Base-by-base conservation (phyloP, 2,797 vertebrate species). In the Macrochelys suwanniensis region DNA sequence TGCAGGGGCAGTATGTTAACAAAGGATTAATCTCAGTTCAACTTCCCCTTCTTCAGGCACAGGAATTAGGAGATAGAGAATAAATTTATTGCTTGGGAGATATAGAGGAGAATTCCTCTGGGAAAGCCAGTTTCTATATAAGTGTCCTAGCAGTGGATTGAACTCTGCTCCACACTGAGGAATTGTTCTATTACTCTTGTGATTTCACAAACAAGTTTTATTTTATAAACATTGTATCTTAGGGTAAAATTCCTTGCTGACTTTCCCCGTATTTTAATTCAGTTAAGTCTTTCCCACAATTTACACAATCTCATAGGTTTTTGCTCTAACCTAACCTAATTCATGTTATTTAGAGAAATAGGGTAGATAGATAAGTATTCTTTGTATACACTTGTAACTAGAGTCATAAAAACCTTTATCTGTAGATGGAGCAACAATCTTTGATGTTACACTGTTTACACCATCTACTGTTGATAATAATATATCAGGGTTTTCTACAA, bases 341-440 rank as follows among this genome's bases (percentile, higher is more conserved):
- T 84, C 89, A n/a, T 37, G 15, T 26, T 89, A 49, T 49, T 83
- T 17, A 86, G 37, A 57, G 21, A 51, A 94, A 92, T 87, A 33
- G 65, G 17, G n/a, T 13, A n/a, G 31, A 65, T 37, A 37, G 33
- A 37, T n/a, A 68, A 37, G 17, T 68, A 68, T n/a, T 7, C 17
- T 37, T 37, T n/a, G 65, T 68, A 21, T 9, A 19, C 61, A 19
- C 8, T 37, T 68, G 33, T 68, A 68, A 68, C 33, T 37, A 68
- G 33, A n/a, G 33, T 11, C 17, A 68, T 37, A 37, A 31, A 61
- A 68, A 68, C 61, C 61, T n/a, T 68, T n/a, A 68, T 68, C 61
- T n/a, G 33, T 68, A 68, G 6, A 37, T 68, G 61, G 61, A 37
- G 61, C 61, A 37, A 19, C 65, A 68, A 68, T n/a, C 8, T 68